Percentiles rank a stretch among this genome's conserved stretches.
phyloP scores from a whole-genome alignment of 2,888 invertebrate species.

The Drosophila merina region DNA sequence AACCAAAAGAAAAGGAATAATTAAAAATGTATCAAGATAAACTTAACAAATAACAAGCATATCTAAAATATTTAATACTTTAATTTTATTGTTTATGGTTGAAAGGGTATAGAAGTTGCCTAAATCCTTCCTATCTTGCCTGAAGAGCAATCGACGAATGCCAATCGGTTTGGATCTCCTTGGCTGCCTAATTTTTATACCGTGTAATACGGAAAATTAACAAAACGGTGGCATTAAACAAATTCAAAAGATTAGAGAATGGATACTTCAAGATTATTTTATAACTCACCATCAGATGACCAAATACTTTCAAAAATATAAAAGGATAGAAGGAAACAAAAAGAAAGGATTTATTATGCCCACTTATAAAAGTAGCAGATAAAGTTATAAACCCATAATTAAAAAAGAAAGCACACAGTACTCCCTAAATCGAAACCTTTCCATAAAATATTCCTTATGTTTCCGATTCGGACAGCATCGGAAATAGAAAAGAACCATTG shows the following conservation, averaged over 20 bases:
- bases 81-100: no score
- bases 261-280: background rate
- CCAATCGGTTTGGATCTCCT: conserved; percentile 32
- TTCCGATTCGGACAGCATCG: conserved; percentile 69
- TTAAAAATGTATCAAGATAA: no score
- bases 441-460: conserved; percentile 3
- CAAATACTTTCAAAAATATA: background rate
- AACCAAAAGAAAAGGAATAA: no score
- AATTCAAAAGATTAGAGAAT: background rate
- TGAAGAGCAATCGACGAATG: conserved; percentile 24
- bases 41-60: no score
- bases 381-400: no score
- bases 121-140: no score
- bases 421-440: background rate
- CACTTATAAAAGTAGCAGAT: no score
- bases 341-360: no score
- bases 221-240: background rate
- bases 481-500: conserved; percentile 35
- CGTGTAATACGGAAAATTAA: conserved; percentile 3
- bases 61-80: no score
- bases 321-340: no score
- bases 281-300: background rate
- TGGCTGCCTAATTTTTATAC: conserved; percentile 57
- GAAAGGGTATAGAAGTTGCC: no score
- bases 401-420: background rate